Conservation (phyloP, 2,113 vertebrate species). For the Laterallus jamaicensis region DNA sequence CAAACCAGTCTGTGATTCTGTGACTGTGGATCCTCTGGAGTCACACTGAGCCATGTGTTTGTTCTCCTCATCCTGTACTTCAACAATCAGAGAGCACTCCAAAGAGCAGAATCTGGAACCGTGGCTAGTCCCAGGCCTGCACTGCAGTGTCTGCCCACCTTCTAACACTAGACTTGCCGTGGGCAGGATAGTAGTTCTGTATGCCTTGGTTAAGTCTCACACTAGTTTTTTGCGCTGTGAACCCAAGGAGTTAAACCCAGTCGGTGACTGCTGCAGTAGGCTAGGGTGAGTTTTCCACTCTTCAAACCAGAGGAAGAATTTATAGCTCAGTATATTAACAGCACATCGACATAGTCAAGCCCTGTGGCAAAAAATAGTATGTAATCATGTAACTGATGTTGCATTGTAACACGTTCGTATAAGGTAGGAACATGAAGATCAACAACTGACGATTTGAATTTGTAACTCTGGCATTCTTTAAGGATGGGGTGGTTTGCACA, state of each 20-base stretch:
- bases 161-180: not conserved
- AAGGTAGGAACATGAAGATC: not conserved
- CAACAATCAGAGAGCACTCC: not conserved
- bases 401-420: not conserved
- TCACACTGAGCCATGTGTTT: fast-evolving
- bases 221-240: not conserved
- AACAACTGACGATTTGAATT: not conserved
- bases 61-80: not conserved
- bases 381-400: not conserved
- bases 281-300: not conserved
- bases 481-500: not conserved
- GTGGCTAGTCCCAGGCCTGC: not conserved
- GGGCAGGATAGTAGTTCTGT: not conserved
- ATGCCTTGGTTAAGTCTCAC: not conserved
- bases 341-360: not conserved
- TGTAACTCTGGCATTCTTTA: not conserved
- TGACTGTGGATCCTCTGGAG: not conserved
- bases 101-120: not conserved
- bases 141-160: not conserved
- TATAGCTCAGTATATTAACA: not conserved
- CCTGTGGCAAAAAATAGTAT: not conserved
- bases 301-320: not conserved
- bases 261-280: not conserved
- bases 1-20: too few relatives aligned
- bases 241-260: not conserved